A percentile compares a stretch with the other conserved stretches of the same genome.
Conservation (phyloP, 2,888 invertebrate genomes). For the Dione juno region DNA sequence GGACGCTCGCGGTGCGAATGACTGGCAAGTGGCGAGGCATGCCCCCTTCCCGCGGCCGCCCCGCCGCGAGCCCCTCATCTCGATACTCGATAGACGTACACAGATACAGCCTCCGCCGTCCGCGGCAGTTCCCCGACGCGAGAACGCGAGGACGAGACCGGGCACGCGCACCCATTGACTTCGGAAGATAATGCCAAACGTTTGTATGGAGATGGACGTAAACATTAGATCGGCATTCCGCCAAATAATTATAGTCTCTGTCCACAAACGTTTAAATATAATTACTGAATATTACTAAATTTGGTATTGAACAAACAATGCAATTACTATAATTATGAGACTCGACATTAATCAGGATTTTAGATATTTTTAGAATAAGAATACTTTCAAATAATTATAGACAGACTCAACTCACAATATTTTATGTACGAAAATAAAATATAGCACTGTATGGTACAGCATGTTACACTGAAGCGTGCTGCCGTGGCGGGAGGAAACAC, state of each 20-base stretch:
- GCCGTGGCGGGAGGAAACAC: neutral
- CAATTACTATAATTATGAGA: too few relatives aligned
- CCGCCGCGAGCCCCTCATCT: constrained; percentile 45
- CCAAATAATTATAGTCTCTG: constrained; percentile 45
- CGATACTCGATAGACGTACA: constrained; percentile 65
- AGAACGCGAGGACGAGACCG: constrained; percentile 54
- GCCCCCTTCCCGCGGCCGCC: constrained; percentile 52
- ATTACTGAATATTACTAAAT: constrained; percentile 17
- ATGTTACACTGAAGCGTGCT: neutral
- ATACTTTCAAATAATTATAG: too few relatives aligned
- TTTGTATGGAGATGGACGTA: constrained; percentile 58
- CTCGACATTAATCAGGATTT: too few relatives aligned
- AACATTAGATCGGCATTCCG: constrained; percentile 54
- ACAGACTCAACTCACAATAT: too few relatives aligned
- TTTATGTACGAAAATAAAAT: too few relatives aligned
- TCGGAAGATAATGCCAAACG: constrained; percentile 63
- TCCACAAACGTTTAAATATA: constrained; percentile 7
- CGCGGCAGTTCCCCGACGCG: too few relatives aligned
- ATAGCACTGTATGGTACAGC: neutral
- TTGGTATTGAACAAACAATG: neutral
- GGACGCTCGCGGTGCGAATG: constrained; percentile 69
- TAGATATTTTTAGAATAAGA: too few relatives aligned
- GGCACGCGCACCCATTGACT: constrained; percentile 73
- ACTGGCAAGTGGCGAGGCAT: constrained; percentile 47
- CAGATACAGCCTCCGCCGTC: constrained; percentile 71